phyloP scores from a whole-genome alignment of 2,797 vertebrate genomes.

The Cichlasoma orientale region DNA sequence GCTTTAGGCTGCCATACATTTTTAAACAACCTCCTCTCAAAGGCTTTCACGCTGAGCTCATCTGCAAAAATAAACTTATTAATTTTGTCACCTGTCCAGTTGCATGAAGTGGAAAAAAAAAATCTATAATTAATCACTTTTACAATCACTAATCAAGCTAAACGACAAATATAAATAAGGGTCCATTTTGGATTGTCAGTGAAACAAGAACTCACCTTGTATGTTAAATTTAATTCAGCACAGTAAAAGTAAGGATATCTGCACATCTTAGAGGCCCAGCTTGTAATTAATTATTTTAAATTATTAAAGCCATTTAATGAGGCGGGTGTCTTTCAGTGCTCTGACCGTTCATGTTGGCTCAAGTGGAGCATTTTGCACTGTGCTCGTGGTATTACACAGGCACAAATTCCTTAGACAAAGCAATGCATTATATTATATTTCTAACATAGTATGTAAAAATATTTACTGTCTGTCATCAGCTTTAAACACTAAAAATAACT shows the following conservation, averaged over 20 bases:
- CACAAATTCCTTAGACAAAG: no score
- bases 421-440: background rate
- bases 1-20: background rate
- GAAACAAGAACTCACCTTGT: no score
- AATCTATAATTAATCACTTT: background rate
- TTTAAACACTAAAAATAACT: background rate
- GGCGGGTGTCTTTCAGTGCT: background rate
- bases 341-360: background rate
- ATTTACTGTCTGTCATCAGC: background rate
- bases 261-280: no score
- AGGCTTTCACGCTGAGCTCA: background rate
- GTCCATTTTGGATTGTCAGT: no score
- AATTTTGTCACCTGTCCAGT: background rate
- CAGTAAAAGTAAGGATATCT: no score
- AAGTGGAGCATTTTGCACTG: background rate
- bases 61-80: background rate
- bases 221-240: no score
- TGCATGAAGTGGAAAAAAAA: background rate
- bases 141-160: background rate
- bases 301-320: no score
- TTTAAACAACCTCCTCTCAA: background rate
- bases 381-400: background rate
- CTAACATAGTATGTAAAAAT: background rate
- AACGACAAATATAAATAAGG: background rate
- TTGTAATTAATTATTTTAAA: background rate